A percentile compares a stretch with the other conserved stretches of the same genome.
Evolutionary conservation across 2,113 vertebrate species (phyloP).

Genomic region (Silurus asotus): DNA sequence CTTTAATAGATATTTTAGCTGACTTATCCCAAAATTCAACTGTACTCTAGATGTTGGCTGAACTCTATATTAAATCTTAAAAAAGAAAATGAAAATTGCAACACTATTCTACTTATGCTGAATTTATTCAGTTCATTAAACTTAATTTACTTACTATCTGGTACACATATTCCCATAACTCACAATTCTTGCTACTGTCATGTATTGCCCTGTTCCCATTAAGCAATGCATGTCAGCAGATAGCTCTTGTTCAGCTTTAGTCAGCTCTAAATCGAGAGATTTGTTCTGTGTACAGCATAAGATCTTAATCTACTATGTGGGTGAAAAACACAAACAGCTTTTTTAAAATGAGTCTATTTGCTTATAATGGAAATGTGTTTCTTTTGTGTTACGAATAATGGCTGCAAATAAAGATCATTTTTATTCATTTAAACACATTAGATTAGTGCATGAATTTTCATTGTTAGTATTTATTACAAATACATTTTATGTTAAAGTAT

Average conservation of each 20-base stretch:
- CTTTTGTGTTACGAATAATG: background rate
- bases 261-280: constrained; percentile 47
- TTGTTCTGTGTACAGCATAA: constrained; percentile 51
- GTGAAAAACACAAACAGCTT: constrained; percentile 23
- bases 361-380: background rate
- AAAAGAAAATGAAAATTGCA: background rate
- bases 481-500: background rate
- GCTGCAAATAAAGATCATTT: background rate
- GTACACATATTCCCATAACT: background rate
- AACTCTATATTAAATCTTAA: background rate
- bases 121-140: background rate
- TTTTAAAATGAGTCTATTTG: background rate
- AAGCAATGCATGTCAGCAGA: constrained; percentile 65
- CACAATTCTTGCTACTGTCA: background rate
- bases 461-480: background rate
- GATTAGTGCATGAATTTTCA: background rate
- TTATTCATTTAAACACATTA: background rate
- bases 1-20: background rate
- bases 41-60: background rate
- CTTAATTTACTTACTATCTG: background rate
- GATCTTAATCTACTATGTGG: constrained; percentile 36
- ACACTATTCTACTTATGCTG: background rate
- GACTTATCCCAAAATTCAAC: background rate
- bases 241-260: constrained; percentile 52
- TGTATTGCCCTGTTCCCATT: constrained; percentile 41